phyloP scores from a whole-genome alignment of 2,113 vertebrate species.

The Istiophorus platypterus region DNA sequence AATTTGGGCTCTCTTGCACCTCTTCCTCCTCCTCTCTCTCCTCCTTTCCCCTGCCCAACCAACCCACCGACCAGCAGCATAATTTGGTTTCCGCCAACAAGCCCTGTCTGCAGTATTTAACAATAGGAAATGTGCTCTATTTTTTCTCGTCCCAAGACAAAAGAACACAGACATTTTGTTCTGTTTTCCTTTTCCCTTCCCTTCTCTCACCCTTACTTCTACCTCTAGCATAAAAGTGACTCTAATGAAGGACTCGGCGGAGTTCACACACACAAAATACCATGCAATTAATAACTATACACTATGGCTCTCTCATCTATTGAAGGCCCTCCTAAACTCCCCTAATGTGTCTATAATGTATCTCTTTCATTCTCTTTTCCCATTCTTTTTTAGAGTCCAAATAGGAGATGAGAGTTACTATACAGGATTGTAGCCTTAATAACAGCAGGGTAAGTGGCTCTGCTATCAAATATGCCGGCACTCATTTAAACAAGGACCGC shows the following conservation, averaged over 20 bases:
- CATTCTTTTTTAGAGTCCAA: slow-evolving; percentile 62
- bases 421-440: slow-evolving; percentile 64
- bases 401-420: slow-evolving; percentile 39
- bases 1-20: slow-evolving; percentile 38
- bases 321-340: slow-evolving; percentile 14
- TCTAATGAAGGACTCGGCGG: slow-evolving; percentile 55
- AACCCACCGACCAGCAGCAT: slow-evolving; percentile 57
- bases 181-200: neutral
- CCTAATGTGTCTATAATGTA: slow-evolving; percentile 44
- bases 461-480: slow-evolving; percentile 67
- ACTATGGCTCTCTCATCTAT: slow-evolving; percentile 27
- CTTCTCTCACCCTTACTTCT: neutral
- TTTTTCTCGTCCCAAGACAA: slow-evolving; percentile 65
- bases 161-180: slow-evolving; percentile 41
- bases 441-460: slow-evolving; percentile 62
- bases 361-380: slow-evolving; percentile 37
- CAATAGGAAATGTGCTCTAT: slow-evolving; percentile 74
- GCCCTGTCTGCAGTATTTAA: slow-evolving; percentile 78
- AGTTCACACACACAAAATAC: slow-evolving; percentile 59
- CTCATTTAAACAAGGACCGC: slow-evolving; percentile 78
- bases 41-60: slow-evolving; percentile 22
- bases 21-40: neutral
- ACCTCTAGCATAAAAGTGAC: slow-evolving; percentile 48
- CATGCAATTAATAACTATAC: slow-evolving; percentile 63
- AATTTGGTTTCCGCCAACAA: slow-evolving; percentile 79